Percentiles rank a stretch among this genome's conserved stretches.
Conservation (phyloP, 2,888 invertebrate species). For the Sphaeridia pumilis region DNA sequence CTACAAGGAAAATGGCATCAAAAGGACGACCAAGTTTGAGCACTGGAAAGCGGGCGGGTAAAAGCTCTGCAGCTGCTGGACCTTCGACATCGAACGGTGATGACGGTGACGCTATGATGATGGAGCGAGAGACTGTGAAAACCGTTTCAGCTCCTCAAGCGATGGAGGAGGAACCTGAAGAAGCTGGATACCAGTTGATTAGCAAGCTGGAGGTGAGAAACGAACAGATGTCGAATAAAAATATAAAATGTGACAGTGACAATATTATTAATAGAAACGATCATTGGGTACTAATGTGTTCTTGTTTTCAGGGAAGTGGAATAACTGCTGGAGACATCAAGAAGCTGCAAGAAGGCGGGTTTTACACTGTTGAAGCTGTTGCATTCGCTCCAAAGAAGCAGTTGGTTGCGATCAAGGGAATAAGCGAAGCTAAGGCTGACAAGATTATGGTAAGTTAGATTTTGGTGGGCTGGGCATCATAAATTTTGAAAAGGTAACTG, state of each 20-base stretch:
- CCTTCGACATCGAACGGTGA: not conserved
- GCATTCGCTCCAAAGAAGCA: slow-evolving; percentile 91
- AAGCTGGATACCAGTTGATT: slow-evolving; percentile 59
- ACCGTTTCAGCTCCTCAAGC: not conserved
- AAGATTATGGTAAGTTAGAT: slow-evolving; percentile 57
- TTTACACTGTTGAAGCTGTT: slow-evolving; percentile 86
- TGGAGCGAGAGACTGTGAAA: slow-evolving; percentile 3
- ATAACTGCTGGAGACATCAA: slow-evolving; percentile 82
- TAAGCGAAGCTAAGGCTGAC: slow-evolving; percentile 95
- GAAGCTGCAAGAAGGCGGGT: slow-evolving; percentile 85
- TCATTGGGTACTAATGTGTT: slow-evolving; percentile 13
- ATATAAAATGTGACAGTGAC: not conserved
- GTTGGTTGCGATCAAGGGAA: slow-evolving; percentile 78
- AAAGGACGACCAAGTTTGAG: not conserved
- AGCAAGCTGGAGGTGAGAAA: slow-evolving; percentile 55
- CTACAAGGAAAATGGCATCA: not conserved
- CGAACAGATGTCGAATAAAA: not conserved
- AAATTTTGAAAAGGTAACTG: not conserved
- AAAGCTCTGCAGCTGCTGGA: not conserved
- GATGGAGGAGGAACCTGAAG: slow-evolving; percentile 49
- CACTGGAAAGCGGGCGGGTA: not conserved
- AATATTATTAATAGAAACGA: not conserved
- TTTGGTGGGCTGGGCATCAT: not conserved
- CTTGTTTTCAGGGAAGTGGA: slow-evolving; percentile 64
- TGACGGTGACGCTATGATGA: not conserved